Conservation (phyloP, 2,113 vertebrate species). For the Sarotherodon lohbergeri region DNA sequence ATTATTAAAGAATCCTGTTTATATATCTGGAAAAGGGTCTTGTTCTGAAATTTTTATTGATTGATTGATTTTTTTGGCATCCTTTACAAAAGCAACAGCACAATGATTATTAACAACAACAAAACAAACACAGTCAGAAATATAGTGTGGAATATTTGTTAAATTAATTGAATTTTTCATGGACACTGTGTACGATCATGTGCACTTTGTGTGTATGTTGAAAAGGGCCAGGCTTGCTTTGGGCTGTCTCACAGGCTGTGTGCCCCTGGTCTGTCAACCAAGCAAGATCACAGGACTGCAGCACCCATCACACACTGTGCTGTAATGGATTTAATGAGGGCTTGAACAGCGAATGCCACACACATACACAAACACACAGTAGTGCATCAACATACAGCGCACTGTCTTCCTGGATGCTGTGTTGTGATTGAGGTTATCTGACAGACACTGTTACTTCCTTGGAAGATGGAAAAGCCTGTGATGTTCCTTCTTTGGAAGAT, state of each 20-base stretch:
- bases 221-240: conserved; percentile 24
- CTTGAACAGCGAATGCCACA: conserved; percentile 41
- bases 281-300: conserved; percentile 51
- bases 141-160: background rate
- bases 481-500: conserved; percentile 33
- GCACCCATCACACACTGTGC: conserved; percentile 55
- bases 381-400: conserved; percentile 4
- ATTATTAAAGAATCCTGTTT: background rate
- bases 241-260: conserved; percentile 30
- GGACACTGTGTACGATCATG: background rate
- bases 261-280: conserved; percentile 43
- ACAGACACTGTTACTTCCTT: conserved; percentile 17
- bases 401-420: conserved; percentile 4
- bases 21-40: background rate
- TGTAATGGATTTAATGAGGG: conserved; percentile 69
- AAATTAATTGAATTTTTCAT: background rate
- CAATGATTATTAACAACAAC: background rate
- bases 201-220: background rate
- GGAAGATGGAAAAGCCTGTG: conserved; percentile 26
- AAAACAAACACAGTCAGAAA: background rate
- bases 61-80: background rate
- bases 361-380: conserved; percentile 21
- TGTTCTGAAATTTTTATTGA: background rate
- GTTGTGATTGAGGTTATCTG: conserved; percentile 47
- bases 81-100: background rate